Evolutionary conservation across 2,113 vertebrate species (phyloP), one percentile per base, ranked within the genome.

Genomic region (Pica pica): DNA sequence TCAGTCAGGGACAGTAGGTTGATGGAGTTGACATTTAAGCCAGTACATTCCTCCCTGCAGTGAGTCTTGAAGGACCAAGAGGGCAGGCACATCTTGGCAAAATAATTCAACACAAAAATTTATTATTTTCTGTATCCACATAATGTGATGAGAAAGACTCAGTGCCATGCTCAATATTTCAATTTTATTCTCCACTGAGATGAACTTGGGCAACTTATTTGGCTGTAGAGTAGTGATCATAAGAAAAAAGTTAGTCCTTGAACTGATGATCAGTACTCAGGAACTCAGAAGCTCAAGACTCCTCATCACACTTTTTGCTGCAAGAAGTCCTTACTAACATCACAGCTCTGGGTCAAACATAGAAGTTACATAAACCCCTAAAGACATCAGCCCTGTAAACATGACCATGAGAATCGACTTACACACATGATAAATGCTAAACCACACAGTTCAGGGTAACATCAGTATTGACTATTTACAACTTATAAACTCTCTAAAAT

Each of bases 281-380:
- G 28, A 92, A 49, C 26, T 23, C 41, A 67, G 37, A 80, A 83
- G 47, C 11, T 75, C 26, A 50, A 46, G 50, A 49, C 2, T 89
- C 19, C 31, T 69, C n/a, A 44, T 46, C 13, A 44, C n/a, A 18
- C 5, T 19, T 17, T 67, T 19, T 6, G 0, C 35, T 81, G 28
- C 59, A 77, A 79, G 44, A 80, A 55, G 14, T 44, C 26, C 31
- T 71, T 55, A 53, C 12, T 41, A 33, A 13, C 19, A 24, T 59
- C 28, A 15, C 15, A 47, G 3, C 6, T 31, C 41, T 74, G 59
- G 13, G 10, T n/a, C 46, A 23, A 28, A 21, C 0, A 1, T 2
- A 33, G 26, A 55, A 50, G 15, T 42, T 61, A 39, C 15, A 37
- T n/a, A 46, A 23, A 56, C 11, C 6, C 9, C 26, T 50, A 21